Percentiles rank a stretch among this genome's conserved stretches.
phyloP scores from a whole-genome alignment of 1,140 invertebrate species.

The Drosophila eugracilis region DNA sequence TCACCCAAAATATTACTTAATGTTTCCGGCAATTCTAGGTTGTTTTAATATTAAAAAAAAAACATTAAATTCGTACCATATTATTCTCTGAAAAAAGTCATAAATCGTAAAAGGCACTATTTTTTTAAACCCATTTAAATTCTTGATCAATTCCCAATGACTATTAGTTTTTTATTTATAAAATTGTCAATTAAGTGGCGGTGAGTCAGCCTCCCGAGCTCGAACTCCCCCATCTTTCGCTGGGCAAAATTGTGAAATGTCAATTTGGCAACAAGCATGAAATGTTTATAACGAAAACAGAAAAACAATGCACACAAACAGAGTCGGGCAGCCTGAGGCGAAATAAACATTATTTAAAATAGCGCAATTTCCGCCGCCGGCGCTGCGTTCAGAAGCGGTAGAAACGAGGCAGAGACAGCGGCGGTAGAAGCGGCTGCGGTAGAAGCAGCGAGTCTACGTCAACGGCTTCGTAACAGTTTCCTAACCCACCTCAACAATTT shows the following conservation, averaged over 20 bases:
- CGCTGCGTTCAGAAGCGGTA: slow-evolving; percentile 20
- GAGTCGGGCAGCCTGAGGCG: slow-evolving; percentile 32
- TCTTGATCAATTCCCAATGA: background rate
- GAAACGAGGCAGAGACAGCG: slow-evolving; percentile 23
- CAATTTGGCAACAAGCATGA: slow-evolving; percentile 75
- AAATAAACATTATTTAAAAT: slow-evolving; percentile 84
- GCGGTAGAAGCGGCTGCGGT: slow-evolving; percentile 15
- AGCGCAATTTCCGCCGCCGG: slow-evolving; percentile 80
- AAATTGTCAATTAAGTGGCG: slow-evolving; percentile 28
- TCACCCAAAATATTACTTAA: too few relatives aligned
- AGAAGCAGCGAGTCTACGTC: slow-evolving; percentile 38
- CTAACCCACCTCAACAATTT: slow-evolving; percentile 85
- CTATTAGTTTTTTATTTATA: slow-evolving; percentile 15
- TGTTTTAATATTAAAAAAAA: too few relatives aligned
- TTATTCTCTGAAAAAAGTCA: too few relatives aligned
- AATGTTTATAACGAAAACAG: slow-evolving; percentile 66
- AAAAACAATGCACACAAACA: slow-evolving; percentile 37
- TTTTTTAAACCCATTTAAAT: slow-evolving; percentile 11
- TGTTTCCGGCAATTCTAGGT: too few relatives aligned
- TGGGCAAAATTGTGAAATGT: slow-evolving; percentile 71
- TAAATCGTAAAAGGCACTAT: too few relatives aligned
- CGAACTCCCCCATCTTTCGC: slow-evolving; percentile 55
- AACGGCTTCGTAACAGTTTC: slow-evolving; percentile 84
- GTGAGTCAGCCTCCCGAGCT: slow-evolving; percentile 13
- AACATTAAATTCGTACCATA: too few relatives aligned